These are phyloP conservation scores for Metridium senile DNA, from an alignment of 92 coral and sea anemone genomes.

Conservation along the genomic window DNA sequence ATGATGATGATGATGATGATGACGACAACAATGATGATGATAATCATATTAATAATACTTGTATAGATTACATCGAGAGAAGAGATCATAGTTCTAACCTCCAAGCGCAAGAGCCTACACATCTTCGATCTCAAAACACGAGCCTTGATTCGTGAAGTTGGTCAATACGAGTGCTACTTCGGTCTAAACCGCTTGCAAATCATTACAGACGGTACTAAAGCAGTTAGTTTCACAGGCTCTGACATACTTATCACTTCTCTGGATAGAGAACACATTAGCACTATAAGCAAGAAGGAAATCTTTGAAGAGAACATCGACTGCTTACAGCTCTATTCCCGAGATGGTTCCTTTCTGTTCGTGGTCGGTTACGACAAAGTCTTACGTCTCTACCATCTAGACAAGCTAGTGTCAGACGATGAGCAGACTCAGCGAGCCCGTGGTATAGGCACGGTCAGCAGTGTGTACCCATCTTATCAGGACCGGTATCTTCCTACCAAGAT, in stretches of 20 bases:
- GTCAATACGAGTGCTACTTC: slow-evolving; percentile 40
- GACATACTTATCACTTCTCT: slow-evolving; percentile 23
- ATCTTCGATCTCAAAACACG: slow-evolving; percentile 37
- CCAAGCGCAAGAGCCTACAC: slow-evolving; percentile 34
- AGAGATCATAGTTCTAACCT: slow-evolving; percentile 38
- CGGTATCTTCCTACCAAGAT: slow-evolving; percentile 59
- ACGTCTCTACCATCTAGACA: slow-evolving; percentile 58
- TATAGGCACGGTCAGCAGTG: slow-evolving; percentile 48
- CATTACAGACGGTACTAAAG: slow-evolving; percentile 37
- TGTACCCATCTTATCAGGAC: slow-evolving; percentile 50
- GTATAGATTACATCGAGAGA: slow-evolving; percentile 23
- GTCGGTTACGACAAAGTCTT: slow-evolving; percentile 56
- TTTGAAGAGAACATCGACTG: slow-evolving; percentile 54
- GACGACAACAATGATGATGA: too few species aligned
- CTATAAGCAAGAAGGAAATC: slow-evolving; percentile 17
- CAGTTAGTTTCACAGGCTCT: slow-evolving; percentile 39
- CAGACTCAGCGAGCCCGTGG: slow-evolving; percentile 1
- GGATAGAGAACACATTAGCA: slow-evolving; percentile 15
- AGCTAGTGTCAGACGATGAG: slow-evolving; percentile 19
- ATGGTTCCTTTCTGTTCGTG: slow-evolving; percentile 25
- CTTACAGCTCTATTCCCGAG: slow-evolving; percentile 38
- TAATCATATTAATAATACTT: neutral
- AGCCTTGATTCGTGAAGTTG: slow-evolving; percentile 26
- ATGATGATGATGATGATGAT: neutral
- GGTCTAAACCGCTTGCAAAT: slow-evolving; percentile 49